Base-by-base conservation (phyloP, 2,113 vertebrate genomes). In the Leptobrachium leishanense region DNA sequence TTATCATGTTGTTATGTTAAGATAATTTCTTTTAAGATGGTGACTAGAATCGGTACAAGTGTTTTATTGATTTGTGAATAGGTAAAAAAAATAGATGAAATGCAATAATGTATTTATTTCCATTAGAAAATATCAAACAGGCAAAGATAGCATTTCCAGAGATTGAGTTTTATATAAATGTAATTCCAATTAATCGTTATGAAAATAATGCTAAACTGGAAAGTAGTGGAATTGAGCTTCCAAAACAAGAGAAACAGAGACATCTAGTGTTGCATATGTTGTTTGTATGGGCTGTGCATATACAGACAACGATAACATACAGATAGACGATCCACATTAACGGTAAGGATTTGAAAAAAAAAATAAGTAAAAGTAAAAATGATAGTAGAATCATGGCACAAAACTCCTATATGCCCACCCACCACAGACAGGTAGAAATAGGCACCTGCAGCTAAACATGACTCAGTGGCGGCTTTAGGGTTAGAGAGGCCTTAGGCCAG, bases 191-290 rank as follows among this genome's bases (percentile, higher is more conserved):
- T 77, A 43, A 55, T 69, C 63, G 20, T 43, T 39, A 72, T 50
- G 10, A 74, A 31, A 75, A 2, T 41, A 67, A 41, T 42, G 46
- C 5, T 50, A 11, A 9, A 12, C 20, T 40, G 42, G 8, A 68
- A 68, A 68, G 54, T 43, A 15, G 2, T 13, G 6, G 10, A 12
- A 64, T 4, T 64, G 20, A 64, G 55, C 15, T 65, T 81, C 55
- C 75, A 86, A 86, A 86, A 40, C 81, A 86, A 77, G 85, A 87
- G 87, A 84, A 90, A 92, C 85, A 90, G 62, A 89, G 92, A 84
- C 92, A 92, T 86, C 92, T 89, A 88, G 89, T 90, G 92, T 13
- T 59, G 13, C 4, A 59, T 50, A 8, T 50, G 8, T 8, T 50
- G 20, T 31, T 31, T 31, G 20, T 31, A 31, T 31, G 20, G 20